phyloP scores from a whole-genome alignment of 2,113 vertebrate genomes.

The Rhinichthys klamathensis region DNA sequence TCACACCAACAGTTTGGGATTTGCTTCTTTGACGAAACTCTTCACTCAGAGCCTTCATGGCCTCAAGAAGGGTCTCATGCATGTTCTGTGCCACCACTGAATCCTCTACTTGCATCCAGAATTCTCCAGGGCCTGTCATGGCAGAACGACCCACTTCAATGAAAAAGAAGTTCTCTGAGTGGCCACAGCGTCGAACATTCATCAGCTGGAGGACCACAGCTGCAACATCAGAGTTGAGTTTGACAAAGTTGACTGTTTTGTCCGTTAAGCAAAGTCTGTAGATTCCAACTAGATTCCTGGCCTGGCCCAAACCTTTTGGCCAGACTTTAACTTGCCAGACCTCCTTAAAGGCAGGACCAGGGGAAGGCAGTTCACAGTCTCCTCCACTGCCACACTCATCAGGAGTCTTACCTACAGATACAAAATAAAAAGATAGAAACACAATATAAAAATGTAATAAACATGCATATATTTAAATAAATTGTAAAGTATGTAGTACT shows the following conservation, averaged over 20 bases:
- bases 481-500: neutral
- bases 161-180: conserved; percentile 85
- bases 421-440: conserved; percentile 37
- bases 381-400: conserved; percentile 79
- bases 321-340: conserved; percentile 85
- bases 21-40: conserved; percentile 82
- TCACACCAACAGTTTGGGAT: conserved; percentile 78
- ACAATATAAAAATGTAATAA: neutral
- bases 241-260: conserved; percentile 81
- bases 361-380: conserved; percentile 72
- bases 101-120: conserved; percentile 88
- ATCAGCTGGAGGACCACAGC: conserved; percentile 83
- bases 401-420: conserved; percentile 72
- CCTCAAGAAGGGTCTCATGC: conserved; percentile 83
- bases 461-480: neutral
- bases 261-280: conserved; percentile 83
- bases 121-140: conserved; percentile 80
- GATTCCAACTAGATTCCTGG: conserved; percentile 79
- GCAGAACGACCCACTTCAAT: conserved; percentile 84
- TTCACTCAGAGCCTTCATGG: conserved; percentile 84
- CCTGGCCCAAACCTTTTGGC: conserved; percentile 82
- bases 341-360: conserved; percentile 80
- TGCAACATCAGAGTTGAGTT: conserved; percentile 78
- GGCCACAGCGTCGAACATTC: conserved; percentile 82
- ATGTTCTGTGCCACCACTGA: conserved; percentile 83